These are phyloP conservation scores for Apostichopus parvimensis DNA, from an alignment of 35 echinoderm and acorn worm species.

Conservation along the genomic window DNA sequence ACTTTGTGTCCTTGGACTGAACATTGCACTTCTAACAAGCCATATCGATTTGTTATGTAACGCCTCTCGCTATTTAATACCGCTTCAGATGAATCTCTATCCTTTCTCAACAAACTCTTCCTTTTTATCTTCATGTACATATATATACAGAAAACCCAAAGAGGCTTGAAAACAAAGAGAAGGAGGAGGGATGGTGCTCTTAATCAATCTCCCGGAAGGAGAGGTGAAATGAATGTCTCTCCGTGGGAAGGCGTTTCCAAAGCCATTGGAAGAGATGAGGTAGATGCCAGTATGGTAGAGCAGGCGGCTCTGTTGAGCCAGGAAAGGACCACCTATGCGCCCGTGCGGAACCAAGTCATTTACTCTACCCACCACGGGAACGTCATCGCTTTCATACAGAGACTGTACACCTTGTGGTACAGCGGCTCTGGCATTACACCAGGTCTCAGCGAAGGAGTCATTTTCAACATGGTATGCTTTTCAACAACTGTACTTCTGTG, in stretches of 20 bases:
- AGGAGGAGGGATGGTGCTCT: not conserved
- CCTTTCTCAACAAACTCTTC: no score
- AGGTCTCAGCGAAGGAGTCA: constrained; percentile 16
- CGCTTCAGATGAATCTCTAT: no score
- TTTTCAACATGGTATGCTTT: not conserved
- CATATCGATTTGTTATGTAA: no score
- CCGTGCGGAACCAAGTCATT: not conserved
- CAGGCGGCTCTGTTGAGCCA: not conserved
- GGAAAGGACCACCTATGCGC: not conserved
- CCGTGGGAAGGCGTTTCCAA: not conserved
- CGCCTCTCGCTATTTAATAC: no score
- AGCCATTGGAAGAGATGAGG: not conserved
- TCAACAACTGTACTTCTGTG: not conserved
- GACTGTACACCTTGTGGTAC: not conserved
- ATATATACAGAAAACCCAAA: not conserved
- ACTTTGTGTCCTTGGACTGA: no score
- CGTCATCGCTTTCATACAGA: not conserved
- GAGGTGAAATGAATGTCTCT: not conserved
- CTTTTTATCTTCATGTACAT: no score
- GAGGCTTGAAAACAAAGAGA: not conserved
- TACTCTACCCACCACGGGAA: constrained; percentile 9
- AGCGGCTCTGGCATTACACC: not conserved
- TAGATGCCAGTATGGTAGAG: constrained; percentile 28
- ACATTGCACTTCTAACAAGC: no score
- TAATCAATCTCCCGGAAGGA: not conserved